phyloP scores from a whole-genome alignment of 2,113 vertebrate species.

The Rhea americana region DNA sequence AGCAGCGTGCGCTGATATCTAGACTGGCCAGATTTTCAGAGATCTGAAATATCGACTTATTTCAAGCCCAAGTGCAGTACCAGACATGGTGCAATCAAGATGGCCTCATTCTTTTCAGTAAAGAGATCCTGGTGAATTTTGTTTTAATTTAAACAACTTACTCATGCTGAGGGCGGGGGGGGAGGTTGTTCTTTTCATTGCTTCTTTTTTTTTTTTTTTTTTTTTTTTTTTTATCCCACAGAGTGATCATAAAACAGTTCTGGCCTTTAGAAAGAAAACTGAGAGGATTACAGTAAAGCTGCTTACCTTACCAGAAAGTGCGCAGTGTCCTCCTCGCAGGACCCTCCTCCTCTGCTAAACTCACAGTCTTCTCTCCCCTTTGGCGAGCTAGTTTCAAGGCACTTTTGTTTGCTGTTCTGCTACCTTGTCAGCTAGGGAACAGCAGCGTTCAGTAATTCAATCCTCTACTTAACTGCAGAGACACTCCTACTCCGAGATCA shows the following conservation, averaged over 20 bases:
- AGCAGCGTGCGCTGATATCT: neutral
- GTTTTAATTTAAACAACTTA: no score
- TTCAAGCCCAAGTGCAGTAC: neutral
- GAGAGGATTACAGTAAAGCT: neutral
- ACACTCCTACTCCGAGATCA: slow-evolving; percentile 65
- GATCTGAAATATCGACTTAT: neutral
- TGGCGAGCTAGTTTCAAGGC: neutral
- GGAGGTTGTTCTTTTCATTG: no score
- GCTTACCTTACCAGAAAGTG: slow-evolving; percentile 22
- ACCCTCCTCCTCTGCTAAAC: neutral
- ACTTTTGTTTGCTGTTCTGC: slow-evolving; percentile 44
- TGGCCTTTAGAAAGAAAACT: rapidly evolving
- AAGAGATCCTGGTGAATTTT: neutral
- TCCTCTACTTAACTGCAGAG: slow-evolving; percentile 53
- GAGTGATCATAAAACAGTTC: rapidly evolving
- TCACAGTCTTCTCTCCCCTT: neutral
- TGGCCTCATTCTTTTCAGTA: neutral
- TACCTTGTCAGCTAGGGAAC: slow-evolving; percentile 61
- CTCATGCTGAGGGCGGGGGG: no score
- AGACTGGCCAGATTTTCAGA: neutral
- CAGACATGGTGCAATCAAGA: rapidly evolving
- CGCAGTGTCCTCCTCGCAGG: neutral
- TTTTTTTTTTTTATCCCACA: neutral
- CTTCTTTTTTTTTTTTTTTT: no score
- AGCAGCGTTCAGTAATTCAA: slow-evolving; percentile 65